Conservation (phyloP, 23 tunicate species). For the Halocynthia roretzi region DNA sequence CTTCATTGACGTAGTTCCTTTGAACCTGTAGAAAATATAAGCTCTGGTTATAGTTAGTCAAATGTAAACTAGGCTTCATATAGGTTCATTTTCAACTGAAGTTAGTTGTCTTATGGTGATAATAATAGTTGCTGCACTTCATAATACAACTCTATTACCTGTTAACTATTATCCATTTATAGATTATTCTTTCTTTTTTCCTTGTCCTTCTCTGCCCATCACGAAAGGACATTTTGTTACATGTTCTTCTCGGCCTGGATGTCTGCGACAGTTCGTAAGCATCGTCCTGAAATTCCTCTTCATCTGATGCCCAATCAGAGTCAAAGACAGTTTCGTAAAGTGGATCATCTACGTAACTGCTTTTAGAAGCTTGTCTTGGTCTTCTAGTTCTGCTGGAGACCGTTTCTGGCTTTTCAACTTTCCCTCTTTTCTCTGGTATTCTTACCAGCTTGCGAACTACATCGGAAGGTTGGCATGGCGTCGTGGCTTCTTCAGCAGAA, state of each 20-base stretch:
- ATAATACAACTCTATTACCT: constrained; percentile 16
- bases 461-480: neutral
- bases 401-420: constrained; percentile 1
- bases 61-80: constrained; percentile 1
- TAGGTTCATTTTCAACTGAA: too few relatives aligned
- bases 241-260: neutral
- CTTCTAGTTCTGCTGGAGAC: constrained; percentile 27
- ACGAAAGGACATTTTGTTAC: neutral
- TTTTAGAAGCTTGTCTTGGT: constrained; percentile 31
- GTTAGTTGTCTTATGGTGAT: too few relatives aligned
- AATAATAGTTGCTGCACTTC: neutral
- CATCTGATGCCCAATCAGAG: constrained; percentile 31
- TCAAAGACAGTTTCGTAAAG: constrained; percentile 37
- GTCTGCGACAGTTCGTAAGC: neutral
- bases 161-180: constrained; percentile 59
- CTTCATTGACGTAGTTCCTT: constrained; percentile 40
- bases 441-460: too few relatives aligned
- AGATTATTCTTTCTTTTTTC: constrained; percentile 24
- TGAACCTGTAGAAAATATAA: constrained; percentile 23
- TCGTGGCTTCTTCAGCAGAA: neutral
- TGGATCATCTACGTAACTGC: constrained; percentile 33
- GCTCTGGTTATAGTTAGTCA: too few relatives aligned
- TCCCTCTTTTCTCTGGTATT: neutral
- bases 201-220: neutral
- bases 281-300: neutral